A percentile compares a stretch with the other conserved stretches of the same genome.
These are phyloP conservation scores for Neoscelio sp. DNA, from an alignment of 2,888 invertebrate species.

Conservation along the genomic window DNA sequence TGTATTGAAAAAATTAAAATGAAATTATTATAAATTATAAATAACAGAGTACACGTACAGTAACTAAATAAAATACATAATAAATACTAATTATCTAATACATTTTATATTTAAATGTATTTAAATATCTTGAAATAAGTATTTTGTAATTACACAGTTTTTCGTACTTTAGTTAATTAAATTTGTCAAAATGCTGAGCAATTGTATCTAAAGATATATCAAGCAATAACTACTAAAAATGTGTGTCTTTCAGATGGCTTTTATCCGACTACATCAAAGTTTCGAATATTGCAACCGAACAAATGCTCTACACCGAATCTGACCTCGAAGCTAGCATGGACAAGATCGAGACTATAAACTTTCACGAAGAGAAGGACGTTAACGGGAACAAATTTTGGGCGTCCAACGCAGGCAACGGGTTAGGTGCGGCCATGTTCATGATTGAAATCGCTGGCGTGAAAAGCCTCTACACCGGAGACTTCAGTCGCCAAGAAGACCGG, in stretches of 20 bases:
- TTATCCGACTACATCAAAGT: slow-evolving; percentile 99
- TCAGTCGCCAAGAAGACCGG: slow-evolving; percentile 98
- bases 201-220: no score
- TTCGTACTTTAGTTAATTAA: no score
- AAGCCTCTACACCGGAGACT: slow-evolving; percentile 97
- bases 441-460: slow-evolving; percentile 99
- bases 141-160: no score
- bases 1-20: no score
- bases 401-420: slow-evolving; percentile 99
- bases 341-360: slow-evolving; percentile 99
- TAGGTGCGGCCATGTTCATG: slow-evolving; percentile 99
- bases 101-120: no score
- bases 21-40: no score
- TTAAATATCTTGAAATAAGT: no score
- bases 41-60: no score
- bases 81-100: no score
- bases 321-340: slow-evolving; percentile 99
- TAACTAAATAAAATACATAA: no score
- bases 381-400: slow-evolving; percentile 99
- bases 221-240: not conserved
- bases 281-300: slow-evolving; percentile 97
- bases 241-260: slow-evolving; percentile 88
- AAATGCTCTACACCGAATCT: slow-evolving; percentile 98
- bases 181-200: no score
- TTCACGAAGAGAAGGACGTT: slow-evolving; percentile 98